These are phyloP conservation scores for Rhyacophila evoluta DNA, from an alignment of 2,888 invertebrate species.

Conservation along the genomic window DNA sequence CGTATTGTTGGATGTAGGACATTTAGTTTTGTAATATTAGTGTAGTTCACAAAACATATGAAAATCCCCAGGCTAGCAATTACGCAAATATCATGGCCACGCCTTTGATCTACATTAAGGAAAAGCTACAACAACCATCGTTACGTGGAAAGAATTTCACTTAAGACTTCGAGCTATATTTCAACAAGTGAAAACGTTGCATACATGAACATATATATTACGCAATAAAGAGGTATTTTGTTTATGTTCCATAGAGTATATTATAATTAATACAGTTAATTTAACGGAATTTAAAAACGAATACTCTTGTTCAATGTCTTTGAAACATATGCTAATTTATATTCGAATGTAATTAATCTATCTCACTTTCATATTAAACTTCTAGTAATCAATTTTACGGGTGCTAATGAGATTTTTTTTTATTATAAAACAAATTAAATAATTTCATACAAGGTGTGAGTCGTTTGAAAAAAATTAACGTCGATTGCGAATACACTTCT, in stretches of 20 bases:
- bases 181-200: conserved; percentile 17
- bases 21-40: not conserved
- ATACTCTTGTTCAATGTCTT: not conserved
- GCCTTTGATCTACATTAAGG: conserved; percentile 37
- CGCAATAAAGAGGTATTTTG: not conserved
- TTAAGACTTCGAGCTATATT: not conserved
- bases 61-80: conserved; percentile 14
- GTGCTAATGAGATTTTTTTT: not conserved
- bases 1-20: conserved; percentile 10
- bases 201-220: not conserved
- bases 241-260: not conserved
- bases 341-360: not conserved
- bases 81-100: conserved; percentile 30
- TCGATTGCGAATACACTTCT: not conserved
- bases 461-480: not conserved
- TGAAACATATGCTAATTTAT: not conserved
- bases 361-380: not conserved
- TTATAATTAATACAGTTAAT: not conserved
- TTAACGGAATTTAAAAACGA: not conserved
- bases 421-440: not conserved
- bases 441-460: not conserved
- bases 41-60: not conserved
- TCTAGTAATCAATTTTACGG: not conserved
- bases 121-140: not conserved
- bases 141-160: not conserved